phyloP scores from a whole-genome alignment of 1,140 invertebrate genomes.

The Bombus superbus region DNA sequence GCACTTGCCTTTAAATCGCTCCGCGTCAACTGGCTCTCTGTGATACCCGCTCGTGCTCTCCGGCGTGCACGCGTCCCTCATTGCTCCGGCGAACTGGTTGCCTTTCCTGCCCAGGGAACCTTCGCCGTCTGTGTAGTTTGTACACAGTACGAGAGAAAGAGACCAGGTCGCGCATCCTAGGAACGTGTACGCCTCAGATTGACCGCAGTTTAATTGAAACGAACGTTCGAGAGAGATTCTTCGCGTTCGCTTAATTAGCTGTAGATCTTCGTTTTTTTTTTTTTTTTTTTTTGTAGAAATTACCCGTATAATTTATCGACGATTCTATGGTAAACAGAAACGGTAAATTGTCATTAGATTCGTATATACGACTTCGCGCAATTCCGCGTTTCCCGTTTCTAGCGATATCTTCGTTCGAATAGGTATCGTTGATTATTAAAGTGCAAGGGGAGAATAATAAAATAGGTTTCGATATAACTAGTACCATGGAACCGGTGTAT shows the following conservation, averaged over 20 bases:
- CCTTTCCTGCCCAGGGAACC: neutral
- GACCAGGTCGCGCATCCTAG: neutral
- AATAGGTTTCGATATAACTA: neutral
- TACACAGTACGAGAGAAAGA: neutral
- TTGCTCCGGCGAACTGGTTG: neutral
- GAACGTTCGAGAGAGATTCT: neutral
- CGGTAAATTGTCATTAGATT: neutral
- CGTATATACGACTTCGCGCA: neutral
- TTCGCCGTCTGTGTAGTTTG: neutral
- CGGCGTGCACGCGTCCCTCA: conserved; percentile 26
- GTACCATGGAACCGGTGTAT: neutral
- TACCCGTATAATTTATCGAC: neutral
- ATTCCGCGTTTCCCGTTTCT: neutral
- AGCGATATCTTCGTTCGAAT: neutral
- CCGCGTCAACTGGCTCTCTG: conserved; percentile 41
- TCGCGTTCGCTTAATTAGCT: conserved; percentile 29
- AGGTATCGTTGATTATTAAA: neutral
- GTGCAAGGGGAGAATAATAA: neutral
- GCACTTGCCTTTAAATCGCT: conserved; percentile 61
- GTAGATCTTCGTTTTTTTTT: neutral
- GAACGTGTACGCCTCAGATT: conserved; percentile 15
- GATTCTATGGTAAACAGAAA: neutral
- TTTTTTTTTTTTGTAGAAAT: neutral
- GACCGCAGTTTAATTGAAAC: conserved; percentile 30
- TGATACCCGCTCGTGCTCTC: conserved; percentile 46